Evolutionary conservation across 1,140 invertebrate species (phyloP).

Genomic region (Drosophila pseudoananassae): DNA sequence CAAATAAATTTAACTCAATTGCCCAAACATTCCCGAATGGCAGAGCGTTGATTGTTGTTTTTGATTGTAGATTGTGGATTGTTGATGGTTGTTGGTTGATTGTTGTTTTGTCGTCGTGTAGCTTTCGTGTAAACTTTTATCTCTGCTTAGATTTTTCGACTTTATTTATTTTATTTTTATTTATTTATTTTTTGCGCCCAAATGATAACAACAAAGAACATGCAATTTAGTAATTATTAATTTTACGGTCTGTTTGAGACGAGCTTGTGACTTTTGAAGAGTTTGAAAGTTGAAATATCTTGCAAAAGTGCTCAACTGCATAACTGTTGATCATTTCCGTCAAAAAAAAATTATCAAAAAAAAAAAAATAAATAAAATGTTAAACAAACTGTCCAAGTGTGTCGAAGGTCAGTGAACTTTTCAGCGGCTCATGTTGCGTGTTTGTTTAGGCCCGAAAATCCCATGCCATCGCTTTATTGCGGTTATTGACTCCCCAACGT

Average conservation of each 20-base stretch:
- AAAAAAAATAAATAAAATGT: neutral
- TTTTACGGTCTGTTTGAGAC: constrained; percentile 73
- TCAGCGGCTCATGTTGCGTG: constrained; percentile 54
- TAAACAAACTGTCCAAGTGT: constrained; percentile 37
- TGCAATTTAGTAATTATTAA: constrained; percentile 76
- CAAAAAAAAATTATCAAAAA: constrained; percentile 7
- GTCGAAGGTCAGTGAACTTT: constrained; percentile 69
- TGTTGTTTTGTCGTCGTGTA: constrained; percentile 4
- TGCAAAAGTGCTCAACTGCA: constrained; percentile 12
- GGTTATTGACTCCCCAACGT: constrained; percentile 61
- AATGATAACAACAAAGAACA: constrained; percentile 53
- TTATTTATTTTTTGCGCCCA: constrained; percentile 53
- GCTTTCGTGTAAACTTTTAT: constrained; percentile 59
- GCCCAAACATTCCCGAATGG: constrained; percentile 45
- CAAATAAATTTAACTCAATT: constrained; percentile 57
- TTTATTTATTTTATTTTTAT: constrained; percentile 30
- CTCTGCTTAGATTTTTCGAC: constrained; percentile 43
- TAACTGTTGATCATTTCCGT: constrained; percentile 40
- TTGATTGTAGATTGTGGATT: constrained; percentile 20
- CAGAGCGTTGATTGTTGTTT: constrained; percentile 20
- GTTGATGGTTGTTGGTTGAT: constrained; percentile 24
- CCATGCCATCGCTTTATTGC: constrained; percentile 49
- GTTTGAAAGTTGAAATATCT: constrained; percentile 12
- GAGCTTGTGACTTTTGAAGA: constrained; percentile 22
- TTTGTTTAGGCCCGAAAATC: constrained; percentile 72